These are phyloP conservation scores for Amiota communis DNA, from an alignment of 2,888 invertebrate species.

Conservation along the genomic window DNA sequence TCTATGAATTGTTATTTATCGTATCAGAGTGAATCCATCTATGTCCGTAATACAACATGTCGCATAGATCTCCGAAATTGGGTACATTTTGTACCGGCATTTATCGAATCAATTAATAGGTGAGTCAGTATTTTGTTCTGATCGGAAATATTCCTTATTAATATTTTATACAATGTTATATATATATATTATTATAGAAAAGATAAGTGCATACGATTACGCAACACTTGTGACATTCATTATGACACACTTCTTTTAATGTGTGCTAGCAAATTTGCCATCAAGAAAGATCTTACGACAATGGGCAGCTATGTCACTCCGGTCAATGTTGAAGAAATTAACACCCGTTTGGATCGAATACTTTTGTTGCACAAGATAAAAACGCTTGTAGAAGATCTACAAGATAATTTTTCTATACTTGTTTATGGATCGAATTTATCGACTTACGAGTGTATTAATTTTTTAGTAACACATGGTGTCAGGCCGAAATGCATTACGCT, in stretches of 20 bases:
- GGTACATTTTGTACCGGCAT: slow-evolving; percentile 56
- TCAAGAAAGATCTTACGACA: slow-evolving; percentile 19
- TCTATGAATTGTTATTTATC: slow-evolving; percentile 50
- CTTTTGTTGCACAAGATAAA: slow-evolving; percentile 60
- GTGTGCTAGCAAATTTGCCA: slow-evolving; percentile 45
- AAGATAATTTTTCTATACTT: slow-evolving; percentile 44
- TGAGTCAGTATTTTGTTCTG: slow-evolving; percentile 32
- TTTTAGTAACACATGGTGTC: slow-evolving; percentile 56
- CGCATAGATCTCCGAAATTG: slow-evolving; percentile 61
- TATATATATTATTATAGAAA: slow-evolving; percentile 48
- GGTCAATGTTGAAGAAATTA: slow-evolving; percentile 61
- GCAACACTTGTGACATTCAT: slow-evolving; percentile 53
- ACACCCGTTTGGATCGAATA: slow-evolving; percentile 62
- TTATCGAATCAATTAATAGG: slow-evolving; percentile 52
- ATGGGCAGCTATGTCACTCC: slow-evolving; percentile 41
- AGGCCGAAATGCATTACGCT: slow-evolving; percentile 42
- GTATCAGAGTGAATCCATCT: slow-evolving; percentile 48
- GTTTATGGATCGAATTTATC: slow-evolving; percentile 60
- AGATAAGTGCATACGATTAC: slow-evolving; percentile 49
- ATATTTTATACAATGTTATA: too few relatives aligned
- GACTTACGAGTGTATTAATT: slow-evolving; percentile 61
- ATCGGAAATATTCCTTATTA: not conserved
- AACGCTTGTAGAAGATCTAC: slow-evolving; percentile 40
- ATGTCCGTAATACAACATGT: slow-evolving; percentile 51
- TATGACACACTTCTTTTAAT: slow-evolving; percentile 62